Base-by-base conservation (phyloP, 2,797 vertebrate species). In the Centropyge bicolor region DNA sequence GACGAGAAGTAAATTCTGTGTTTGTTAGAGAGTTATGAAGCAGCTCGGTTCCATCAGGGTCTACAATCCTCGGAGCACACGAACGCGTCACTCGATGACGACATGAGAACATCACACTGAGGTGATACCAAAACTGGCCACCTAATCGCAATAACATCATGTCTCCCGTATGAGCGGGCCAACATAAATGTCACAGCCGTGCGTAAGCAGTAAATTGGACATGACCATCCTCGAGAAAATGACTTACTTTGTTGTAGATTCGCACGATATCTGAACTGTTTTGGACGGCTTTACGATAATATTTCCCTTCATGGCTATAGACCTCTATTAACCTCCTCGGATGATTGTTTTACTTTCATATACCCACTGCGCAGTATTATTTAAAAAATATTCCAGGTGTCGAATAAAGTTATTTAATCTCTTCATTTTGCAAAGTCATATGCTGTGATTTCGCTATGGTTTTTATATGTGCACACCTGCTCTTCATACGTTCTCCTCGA, bases 401-500 rank as follows among this genome's bases (percentile, higher is more conserved):
- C 64, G 57, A 86, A 88, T 88, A 70, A 83, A 88, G 80, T 85
- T 82, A 86, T 90, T 89, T 65, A 46, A 85, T 87, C 74, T 89
- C 75, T 86, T 76, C 56, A 86, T 88, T 89, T 86, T 81, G 45
- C 67, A 59, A 77, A 80, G 57, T 87, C 65, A 70, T 70, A 69
- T 64, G 38, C 65, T 19, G 20, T 56, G 70, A 86, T 84, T 87
- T 76, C 64, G 55, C 80, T 82, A 68, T 84, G 60, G 61, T 71
- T 91, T 91, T 86, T 84, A 87, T 81, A 82, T 31, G 78, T 31
- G 76, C 83, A 90, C 92, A 93, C 92, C 92, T 94, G 91, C 75
- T 91, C 81, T 79, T 69, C 78, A 85, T 92, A 78, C 76, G 17
- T 86, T 90, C 75, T 84, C 80, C 78, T 77, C 8, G 46, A 74